These are phyloP conservation scores for Poecile montanus DNA, from an alignment of 2,797 vertebrate species.

Conservation along the genomic window DNA sequence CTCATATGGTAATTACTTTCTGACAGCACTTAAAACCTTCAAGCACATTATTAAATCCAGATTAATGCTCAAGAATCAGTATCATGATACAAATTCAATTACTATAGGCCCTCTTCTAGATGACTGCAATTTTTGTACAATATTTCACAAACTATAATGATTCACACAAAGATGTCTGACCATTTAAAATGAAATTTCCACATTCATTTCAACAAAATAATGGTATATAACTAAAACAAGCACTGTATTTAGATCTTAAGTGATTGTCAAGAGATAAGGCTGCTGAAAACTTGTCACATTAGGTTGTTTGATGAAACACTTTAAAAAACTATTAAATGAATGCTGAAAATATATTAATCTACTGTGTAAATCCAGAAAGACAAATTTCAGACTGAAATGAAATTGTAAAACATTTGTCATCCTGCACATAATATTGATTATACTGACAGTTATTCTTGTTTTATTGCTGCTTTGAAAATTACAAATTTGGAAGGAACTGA, in stretches of 20 bases:
- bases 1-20: background rate
- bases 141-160: background rate
- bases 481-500: constrained; percentile 12
- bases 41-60: background rate
- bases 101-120: background rate
- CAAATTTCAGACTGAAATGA: constrained; percentile 32
- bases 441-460: constrained; percentile 41
- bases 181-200: background rate
- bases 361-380: background rate
- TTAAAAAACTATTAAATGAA: constrained; percentile 4
- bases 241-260: background rate
- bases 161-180: background rate
- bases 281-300: background rate
- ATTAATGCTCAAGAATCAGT: background rate
- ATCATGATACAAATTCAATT: background rate
- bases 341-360: background rate
- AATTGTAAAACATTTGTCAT: constrained; percentile 40
- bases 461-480: constrained; percentile 43
- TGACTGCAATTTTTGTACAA: background rate
- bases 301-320: constrained; percentile 6
- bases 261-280: background rate
- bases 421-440: constrained; percentile 32
- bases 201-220: background rate
- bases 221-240: background rate
- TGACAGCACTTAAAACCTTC: background rate